Evolutionary conservation across 1,140 invertebrate genomes (phyloP), one percentile per base, ranked within the genome.

Genomic region (Drosophila simulans): DNA sequence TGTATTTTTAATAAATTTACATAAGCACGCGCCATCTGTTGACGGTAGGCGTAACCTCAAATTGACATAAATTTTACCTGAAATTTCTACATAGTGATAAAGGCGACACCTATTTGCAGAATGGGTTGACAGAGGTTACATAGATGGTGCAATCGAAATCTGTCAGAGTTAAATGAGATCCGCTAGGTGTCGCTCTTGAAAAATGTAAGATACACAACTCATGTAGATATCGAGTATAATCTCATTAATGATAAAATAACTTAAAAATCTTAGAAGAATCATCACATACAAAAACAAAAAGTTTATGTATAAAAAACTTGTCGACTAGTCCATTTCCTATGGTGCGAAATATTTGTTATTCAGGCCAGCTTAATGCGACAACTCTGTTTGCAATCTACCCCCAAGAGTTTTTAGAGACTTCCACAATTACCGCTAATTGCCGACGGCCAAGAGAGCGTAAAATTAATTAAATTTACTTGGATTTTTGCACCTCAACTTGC

Each of bases 381-480:
- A 13, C 15, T 35, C 7, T 42, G 27, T 12, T 17, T 42, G 10
- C 12, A 43, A 64, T 37, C 35, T 57, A 62, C 64, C 64, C 52
- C 20, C 37, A 22, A 27, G 17, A 31, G 31, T 31, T 31, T 11
- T 4, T 17, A 13, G 34, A 42, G 17, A 27, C 25, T 15, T 10
- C 22, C 46, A 27, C 64, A 68, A 65, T 68, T 65, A 35, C 43
- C 70, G 17, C 51, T 73, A 74, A 54, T 74, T 54, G 54, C 62
- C 31, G 46, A 17, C 52, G 66, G 34, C 60, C 45, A 88, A 89
- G 58, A 77, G 66, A 34, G 79, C 83, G 79, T 79, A 62, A 88
- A 88, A 88, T 88, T 88, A 88, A 88, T 88, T 88, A 89, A 89
- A 77, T 88, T 80, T 89, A 60, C 62, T 58, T 48, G 27, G 49